A percentile compares a stretch with the other conserved stretches of the same genome.
Evolutionary conservation across 2,888 invertebrate species (phyloP).

Genomic region (Rugalucina vietnamica): DNA sequence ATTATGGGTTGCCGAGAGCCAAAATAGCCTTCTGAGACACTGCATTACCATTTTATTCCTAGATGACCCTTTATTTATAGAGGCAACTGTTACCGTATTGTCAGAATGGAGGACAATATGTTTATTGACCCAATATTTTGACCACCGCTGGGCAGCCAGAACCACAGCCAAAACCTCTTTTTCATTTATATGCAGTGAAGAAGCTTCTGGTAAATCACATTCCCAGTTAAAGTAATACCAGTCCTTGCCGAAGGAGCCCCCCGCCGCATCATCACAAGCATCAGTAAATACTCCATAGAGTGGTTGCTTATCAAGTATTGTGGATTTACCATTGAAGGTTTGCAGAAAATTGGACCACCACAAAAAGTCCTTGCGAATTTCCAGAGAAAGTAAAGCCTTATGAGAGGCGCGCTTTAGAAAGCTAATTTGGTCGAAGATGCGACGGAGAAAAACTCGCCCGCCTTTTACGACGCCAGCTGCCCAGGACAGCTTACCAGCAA

Average conservation of each 20-base stretch:
- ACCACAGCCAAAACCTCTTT: slow-evolving; percentile 14
- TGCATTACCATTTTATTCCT: slow-evolving; percentile 17
- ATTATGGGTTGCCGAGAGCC: slow-evolving; percentile 14
- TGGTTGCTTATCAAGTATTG: slow-evolving; percentile 20
- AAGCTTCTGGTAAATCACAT: slow-evolving; percentile 23
- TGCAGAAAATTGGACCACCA: slow-evolving; percentile 31
- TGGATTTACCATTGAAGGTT: slow-evolving; percentile 26
- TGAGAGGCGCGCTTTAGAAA: slow-evolving; percentile 21
- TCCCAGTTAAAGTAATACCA: slow-evolving; percentile 43
- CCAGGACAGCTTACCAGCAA: slow-evolving; percentile 36
- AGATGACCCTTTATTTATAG: slow-evolving; percentile 19
- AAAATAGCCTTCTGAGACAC: slow-evolving; percentile 3
- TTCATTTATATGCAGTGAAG: slow-evolving; percentile 32
- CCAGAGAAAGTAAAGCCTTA: neutral
- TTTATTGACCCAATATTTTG: slow-evolving; percentile 19
- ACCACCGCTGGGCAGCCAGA: slow-evolving; percentile 19
- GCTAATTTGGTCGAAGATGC: slow-evolving; percentile 27
- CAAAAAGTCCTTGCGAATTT: slow-evolving; percentile 13
- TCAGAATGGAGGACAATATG: slow-evolving; percentile 4
- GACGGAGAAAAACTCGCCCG: slow-evolving; percentile 37
- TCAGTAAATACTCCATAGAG: slow-evolving; percentile 23
- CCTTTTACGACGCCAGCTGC: slow-evolving; percentile 39
- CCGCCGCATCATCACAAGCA: slow-evolving; percentile 29
- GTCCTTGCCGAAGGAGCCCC: slow-evolving; percentile 16
- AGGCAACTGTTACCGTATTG: slow-evolving; percentile 19